Evolutionary conservation across 2,797 vertebrate species (phyloP), one percentile per base, ranked within the genome.

Genomic region (Limosa lapponica): DNA sequence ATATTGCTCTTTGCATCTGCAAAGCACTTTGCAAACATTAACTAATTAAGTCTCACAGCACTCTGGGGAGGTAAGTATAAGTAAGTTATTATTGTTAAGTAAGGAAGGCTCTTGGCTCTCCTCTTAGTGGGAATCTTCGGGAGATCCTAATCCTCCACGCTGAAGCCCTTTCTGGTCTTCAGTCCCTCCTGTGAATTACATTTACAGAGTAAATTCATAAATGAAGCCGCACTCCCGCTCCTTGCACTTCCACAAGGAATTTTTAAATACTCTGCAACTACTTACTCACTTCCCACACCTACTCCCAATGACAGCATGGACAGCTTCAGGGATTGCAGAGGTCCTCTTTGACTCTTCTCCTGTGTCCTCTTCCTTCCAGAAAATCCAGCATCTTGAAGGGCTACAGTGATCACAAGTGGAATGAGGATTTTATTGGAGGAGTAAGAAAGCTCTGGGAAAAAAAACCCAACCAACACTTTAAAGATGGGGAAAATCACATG

Each of bases 21-120:
- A 95, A 91, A 95, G 82, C 74, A 93, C 90, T 97, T 96, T 81
- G 89, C 84, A 91, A 91, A 94, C 92, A 95, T 93, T 97, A 93
- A 88, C 92, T 95, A 96, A 97, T 95, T 95, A 96, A 95, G 93
- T 89, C 82, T 89, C 82, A 94, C 73, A 84, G 79, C 71, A 65
- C 93, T 91, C 95, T 32, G 32, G 94, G 90, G 95, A 97, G 20
- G 30, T 71, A 87, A 87, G 30, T 55, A 93, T 93, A 94, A 96
- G 93, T 91, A 95, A 95, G 75, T 92, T 96, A 79, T 89, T 93
- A 92, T 88, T 89, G 78, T 96, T 96, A 95, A 24, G 37, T 91
- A 91, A 83, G 91, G 85, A 83, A 88, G 57, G 73, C 80, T 95
- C 64, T 94, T 95, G 92, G 67, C 66, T 67, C 7, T 91, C 22